Base-by-base conservation (phyloP, 2,888 invertebrate species). In the Melipona bicolor region DNA sequence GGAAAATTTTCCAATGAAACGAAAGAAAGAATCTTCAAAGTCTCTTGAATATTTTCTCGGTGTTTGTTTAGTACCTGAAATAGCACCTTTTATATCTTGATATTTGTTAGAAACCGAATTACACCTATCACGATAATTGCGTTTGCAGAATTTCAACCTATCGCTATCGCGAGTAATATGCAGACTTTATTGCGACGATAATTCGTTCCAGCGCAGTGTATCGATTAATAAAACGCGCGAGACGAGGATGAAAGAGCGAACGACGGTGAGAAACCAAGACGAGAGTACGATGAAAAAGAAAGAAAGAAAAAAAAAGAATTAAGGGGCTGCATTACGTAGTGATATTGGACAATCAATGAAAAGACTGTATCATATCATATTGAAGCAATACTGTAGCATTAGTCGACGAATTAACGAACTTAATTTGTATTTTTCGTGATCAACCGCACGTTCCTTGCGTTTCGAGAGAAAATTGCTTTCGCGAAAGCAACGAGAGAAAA, bases 281-380 rank as follows among this genome's bases (percentile, higher is more conserved):
- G 69, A 80, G 27, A 65, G 24, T 17, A 52, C 17, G 24, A 61
- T 19, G 61, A 61, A 50, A 17, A 5, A 2, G 59, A 59, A 61
- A 24, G 6, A 50, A 17, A 81, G 65, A 17, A 6, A 36, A 27
- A 59, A 81, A 61, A 59, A 43, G 71, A 62, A 69, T 56, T 85
- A 83, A 85, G 56, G 83, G 74, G 77, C 90, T 90, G 87, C 91
- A 92, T 91, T 92, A 93, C 90, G 91, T 93, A 94, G 94, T 94
- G 94, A 94, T 94, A 93, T 93, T 92, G 94, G 94, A 94, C 94
- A 94, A 94, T 94, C 94, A 94, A 94, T 94, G 93, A 94, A 93
- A 94, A 94, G 94, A 94, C 94, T 94, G 94, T 94, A 94, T 92
- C 93, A 93, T 94, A 94, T 92, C 91, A 93, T 93, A 89, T 92